A percentile compares a stretch with the other conserved stretches of the same genome.
Evolutionary conservation across 2,888 invertebrate species (phyloP).

Genomic region (Dendrolimus pini): DNA sequence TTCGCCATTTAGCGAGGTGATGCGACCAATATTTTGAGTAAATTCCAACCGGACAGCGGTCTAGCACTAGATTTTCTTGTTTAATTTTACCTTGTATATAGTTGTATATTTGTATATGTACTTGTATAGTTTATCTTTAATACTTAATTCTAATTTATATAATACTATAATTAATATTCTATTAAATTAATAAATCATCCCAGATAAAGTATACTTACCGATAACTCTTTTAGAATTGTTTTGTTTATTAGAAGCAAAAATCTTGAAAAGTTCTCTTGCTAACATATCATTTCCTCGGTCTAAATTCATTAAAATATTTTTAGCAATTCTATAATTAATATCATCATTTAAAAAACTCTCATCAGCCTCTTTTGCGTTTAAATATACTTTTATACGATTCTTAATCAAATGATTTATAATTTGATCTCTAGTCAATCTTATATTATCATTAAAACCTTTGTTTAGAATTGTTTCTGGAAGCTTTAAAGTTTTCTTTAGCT

Average conservation of each 20-base stretch:
- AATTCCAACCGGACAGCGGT: no score
- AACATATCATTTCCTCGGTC: conserved; percentile 40
- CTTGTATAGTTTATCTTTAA: no score
- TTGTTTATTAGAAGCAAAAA: conserved; percentile 32
- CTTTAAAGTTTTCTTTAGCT: conserved; percentile 2
- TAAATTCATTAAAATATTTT: conserved; percentile 39
- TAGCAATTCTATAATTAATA: conserved; percentile 45
- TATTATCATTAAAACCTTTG: conserved; percentile 6
- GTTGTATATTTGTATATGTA: no score
- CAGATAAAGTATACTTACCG: conserved; percentile 12
- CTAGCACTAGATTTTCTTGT: no score
- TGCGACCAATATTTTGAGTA: no score
- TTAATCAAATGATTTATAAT: conserved; percentile 52
- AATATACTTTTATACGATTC: conserved; percentile 42
- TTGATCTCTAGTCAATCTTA: conserved; percentile 43
- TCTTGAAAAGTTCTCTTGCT: conserved; percentile 50
- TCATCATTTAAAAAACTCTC: conserved; percentile 25
- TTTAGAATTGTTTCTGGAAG: conserved; percentile 2
- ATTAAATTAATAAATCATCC: no score
- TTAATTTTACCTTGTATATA: no score
- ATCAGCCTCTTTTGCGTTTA: conserved; percentile 36
- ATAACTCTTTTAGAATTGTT: conserved; percentile 2
- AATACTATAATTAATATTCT: no score
- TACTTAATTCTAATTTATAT: no score
- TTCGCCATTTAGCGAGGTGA: no score